A percentile compares a stretch with the other conserved stretches of the same genome.
phyloP scores from a whole-genome alignment of 2,113 vertebrate species.

The Microcebus tavaratra region DNA sequence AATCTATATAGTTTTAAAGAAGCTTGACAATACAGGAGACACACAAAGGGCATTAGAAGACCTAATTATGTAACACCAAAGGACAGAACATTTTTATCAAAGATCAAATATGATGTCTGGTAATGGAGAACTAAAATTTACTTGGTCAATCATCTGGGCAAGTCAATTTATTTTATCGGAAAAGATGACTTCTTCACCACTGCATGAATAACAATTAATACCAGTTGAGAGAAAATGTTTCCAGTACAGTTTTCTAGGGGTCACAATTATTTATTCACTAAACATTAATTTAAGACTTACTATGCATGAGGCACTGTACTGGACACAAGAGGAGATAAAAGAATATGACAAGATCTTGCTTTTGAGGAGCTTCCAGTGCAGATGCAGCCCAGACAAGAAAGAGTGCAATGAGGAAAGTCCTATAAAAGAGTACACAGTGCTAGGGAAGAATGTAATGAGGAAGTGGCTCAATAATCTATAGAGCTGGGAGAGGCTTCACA shows the following conservation, averaged over 20 bases:
- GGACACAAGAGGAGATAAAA: neutral
- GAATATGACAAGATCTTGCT: neutral
- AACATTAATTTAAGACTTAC: neutral
- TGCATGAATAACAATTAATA: neutral
- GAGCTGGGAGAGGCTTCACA: neutral
- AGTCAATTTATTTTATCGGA: neutral
- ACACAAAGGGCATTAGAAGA: neutral
- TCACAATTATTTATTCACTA: neutral
- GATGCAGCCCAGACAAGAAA: neutral
- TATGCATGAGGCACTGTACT: neutral
- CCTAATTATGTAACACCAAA: neutral
- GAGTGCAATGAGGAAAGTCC: neutral
- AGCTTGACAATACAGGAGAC: neutral
- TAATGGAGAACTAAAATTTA: neutral
- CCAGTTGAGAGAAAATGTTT: neutral
- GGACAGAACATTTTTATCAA: neutral
- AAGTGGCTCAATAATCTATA: neutral
- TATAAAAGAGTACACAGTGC: neutral
- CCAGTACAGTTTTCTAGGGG: neutral
- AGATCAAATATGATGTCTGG: neutral
- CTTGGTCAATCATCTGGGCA: neutral
- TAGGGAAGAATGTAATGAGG: neutral
- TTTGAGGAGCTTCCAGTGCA: neutral
- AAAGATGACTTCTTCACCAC: neutral
- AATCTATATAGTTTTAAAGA: neutral